Base-by-base conservation (phyloP, 2,113 vertebrate genomes). In the Pholis gunnellus region DNA sequence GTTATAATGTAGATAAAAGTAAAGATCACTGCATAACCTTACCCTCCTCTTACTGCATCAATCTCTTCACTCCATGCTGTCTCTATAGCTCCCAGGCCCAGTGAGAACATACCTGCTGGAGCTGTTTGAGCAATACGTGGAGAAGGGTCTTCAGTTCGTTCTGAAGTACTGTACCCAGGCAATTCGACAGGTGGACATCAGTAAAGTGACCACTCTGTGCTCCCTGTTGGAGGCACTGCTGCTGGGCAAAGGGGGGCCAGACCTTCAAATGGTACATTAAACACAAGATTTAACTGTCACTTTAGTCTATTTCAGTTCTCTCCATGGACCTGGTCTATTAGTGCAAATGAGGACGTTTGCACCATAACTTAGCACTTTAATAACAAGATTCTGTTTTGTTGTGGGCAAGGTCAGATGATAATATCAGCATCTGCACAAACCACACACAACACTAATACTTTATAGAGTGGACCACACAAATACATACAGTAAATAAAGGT, bases 161-260 rank as follows among this genome's bases (percentile, higher is more conserved):
- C 84, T 70, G 78, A 97, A 95, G 91, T 93, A 93, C 66, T 97
- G 97, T 56, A 81, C 46, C 42, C 96, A 97, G 94, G 96, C 95
- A 3, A 97, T 98, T 57, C 76, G 84, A 46, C 97, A 97, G 90
- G 97, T 97, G 89, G 95, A 97, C 75, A 97, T 97, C 87, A 97
- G 96, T 88, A 98, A 98, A 93, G 95, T 97, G 70, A 94, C 93
- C 72, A 96, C 96, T 18, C 95, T 98, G 29, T 97, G 97, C 87
- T 95, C 87, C 83, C 94, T 98, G 68, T 69, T 98, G 69, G 96
- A 97, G 87, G 95, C 96, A 3, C 87, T 97, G 84, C 81, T 98
- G 77, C 88, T 97, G 72, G 92, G 87, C 54, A 89, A 92, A 44
- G 93, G 90, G 72, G 94, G 94, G n/a, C 89, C 94, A 25, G 90